Evolutionary conservation across 1,140 invertebrate genomes (phyloP), one percentile per base, ranked within the genome.

Genomic region (Polyergus mexicanus): DNA sequence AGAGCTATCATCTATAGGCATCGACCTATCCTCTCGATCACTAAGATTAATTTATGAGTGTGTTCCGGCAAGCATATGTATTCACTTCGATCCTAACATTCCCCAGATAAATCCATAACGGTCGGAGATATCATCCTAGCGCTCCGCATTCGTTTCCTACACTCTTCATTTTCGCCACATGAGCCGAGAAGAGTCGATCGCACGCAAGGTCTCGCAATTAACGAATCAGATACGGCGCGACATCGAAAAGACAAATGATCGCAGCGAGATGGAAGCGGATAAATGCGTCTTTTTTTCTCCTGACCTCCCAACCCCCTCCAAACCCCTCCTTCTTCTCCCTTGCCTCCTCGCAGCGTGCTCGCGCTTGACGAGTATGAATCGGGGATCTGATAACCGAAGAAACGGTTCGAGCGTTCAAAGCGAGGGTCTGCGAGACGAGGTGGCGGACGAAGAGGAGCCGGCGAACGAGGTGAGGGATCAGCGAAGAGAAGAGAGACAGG

Each of bases 171-270:
- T 51, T 71, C 69, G 60, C 35, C 60, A 51, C 72, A 60, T 65
- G 71, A 74, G 44, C 60, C 41, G 66, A 38, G 28, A 85, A 87
- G 90, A 91, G 87, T 86, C 89, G 90, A 91, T 91, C 87, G 77
- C 89, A 88, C 87, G 90, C 90, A 89, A 91, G 90, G 83, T 89
- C 86, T 91, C 87, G 91, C 90, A 92, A 92, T 92, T 92, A 92
- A 91, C 90, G 89, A 90, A 92, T 92, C 91, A 91, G 90, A 92
- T 92, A 91, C 86, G 86, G 84, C 89, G 89, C 90, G 91, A 91
- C 91, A 91, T 92, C 89, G 89, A 91, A 91, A 92, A 92, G 91
- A 92, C 90, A 92, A 92, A 92, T 91, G 91, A 92, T 88, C 89
- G 78, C 75, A 75, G 78, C 47, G 84, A 87, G 91, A 91, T 89